A percentile compares a stretch with the other conserved stretches of the same genome.
Conservation (phyloP, 2,797 vertebrate species). For the Natrix natrix region DNA sequence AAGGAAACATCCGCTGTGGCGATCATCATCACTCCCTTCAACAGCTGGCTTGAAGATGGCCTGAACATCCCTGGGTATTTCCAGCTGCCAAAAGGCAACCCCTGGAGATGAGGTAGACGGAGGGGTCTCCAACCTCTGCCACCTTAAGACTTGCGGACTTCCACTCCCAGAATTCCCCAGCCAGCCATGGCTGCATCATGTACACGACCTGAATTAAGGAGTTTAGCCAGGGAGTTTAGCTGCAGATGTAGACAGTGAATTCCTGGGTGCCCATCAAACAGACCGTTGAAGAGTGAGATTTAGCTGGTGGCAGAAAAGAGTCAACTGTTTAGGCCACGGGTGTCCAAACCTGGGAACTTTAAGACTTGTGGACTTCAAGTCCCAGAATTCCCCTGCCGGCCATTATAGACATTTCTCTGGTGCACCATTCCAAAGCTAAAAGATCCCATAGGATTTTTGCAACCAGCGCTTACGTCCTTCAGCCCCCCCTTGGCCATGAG, state of each 20-base stretch:
- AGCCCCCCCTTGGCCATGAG: not conserved
- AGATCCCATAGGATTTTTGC: not conserved
- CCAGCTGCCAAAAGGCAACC: not conserved
- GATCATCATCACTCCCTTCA: not conserved
- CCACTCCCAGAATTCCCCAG: not conserved
- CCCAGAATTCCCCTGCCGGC: not conserved
- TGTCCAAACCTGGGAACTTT: too few relatives aligned
- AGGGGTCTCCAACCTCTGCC: not conserved
- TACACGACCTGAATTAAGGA: too few relatives aligned
- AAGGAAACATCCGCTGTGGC: conserved; percentile 6
- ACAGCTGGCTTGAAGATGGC: not conserved
- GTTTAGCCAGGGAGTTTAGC: too few relatives aligned
- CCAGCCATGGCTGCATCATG: too few relatives aligned
- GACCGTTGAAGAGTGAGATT: too few relatives aligned
- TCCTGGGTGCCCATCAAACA: too few relatives aligned
- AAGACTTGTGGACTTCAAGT: not conserved
- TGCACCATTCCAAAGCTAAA: not conserved
- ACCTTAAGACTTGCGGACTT: too few relatives aligned
- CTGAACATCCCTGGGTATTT: not conserved
- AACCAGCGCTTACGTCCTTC: not conserved
- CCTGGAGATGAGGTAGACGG: not conserved
- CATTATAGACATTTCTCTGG: not conserved
- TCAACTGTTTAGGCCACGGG: too few relatives aligned
- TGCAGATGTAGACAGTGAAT: too few relatives aligned
- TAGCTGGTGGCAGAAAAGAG: too few relatives aligned